A percentile compares a stretch with the other conserved stretches of the same genome.
Conservation (phyloP, 2,888 invertebrate species). For the Arctia plantaginis region DNA sequence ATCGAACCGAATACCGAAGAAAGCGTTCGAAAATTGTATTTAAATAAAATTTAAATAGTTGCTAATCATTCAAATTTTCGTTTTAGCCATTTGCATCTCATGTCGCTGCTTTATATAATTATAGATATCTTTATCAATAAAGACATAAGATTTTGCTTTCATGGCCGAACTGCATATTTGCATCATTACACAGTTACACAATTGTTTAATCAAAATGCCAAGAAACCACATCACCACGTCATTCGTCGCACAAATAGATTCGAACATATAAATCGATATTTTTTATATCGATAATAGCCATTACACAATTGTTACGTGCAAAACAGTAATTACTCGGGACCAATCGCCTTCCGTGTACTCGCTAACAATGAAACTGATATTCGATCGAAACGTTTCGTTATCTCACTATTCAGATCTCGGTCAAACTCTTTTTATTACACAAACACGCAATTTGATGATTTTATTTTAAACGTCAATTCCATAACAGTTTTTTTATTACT, state of each 20-base stretch:
- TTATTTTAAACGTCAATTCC: conserved; percentile 55
- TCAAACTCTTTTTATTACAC: conserved; percentile 73
- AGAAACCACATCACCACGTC: conserved; percentile 50
- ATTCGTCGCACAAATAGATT: conserved; percentile 50
- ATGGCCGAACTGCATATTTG: conserved; percentile 30
- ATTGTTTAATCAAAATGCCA: conserved; percentile 52
- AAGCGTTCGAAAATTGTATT: not conserved
- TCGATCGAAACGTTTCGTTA: conserved; percentile 73
- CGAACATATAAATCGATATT: conserved; percentile 60
- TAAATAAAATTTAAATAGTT: not conserved
- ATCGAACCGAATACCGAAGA: not conserved
- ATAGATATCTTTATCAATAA: not conserved
- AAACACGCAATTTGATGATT: conserved; percentile 75
- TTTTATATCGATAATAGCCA: conserved; percentile 60
- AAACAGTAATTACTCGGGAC: conserved; percentile 73
- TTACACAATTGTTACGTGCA: conserved; percentile 82
- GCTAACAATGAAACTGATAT: conserved; percentile 80
- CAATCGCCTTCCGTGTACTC: conserved; percentile 79
- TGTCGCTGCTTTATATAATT: not conserved
- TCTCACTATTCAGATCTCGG: conserved; percentile 75
- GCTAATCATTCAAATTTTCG: not conserved
- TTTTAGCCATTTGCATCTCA: not conserved
- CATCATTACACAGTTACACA: conserved; percentile 36
- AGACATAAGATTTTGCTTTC: conserved; percentile 30
- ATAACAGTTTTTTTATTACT: conserved; percentile 45